Conservation (phyloP, 2,113 vertebrate genomes). For the Sigmodon hispidus region DNA sequence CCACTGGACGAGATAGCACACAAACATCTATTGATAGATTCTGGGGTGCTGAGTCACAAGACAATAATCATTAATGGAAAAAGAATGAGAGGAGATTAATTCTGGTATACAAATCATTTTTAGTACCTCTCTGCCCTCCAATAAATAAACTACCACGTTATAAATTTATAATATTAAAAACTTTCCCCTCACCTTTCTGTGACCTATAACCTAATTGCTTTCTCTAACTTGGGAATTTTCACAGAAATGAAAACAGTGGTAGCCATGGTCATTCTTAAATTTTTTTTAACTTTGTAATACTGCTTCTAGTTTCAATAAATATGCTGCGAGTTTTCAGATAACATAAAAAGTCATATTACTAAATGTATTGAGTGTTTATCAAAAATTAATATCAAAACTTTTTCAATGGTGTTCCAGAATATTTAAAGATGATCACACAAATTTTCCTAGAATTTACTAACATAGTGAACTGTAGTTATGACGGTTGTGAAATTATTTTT, state of each 20-base stretch:
- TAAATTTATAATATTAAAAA: background rate
- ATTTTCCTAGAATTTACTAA: background rate
- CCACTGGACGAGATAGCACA: background rate
- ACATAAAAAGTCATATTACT: background rate
- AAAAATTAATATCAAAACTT: background rate
- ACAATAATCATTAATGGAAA: background rate
- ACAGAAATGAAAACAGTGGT: background rate
- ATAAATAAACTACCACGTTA: background rate
- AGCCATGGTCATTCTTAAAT: background rate
- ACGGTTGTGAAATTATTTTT: background rate
- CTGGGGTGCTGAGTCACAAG: background rate
- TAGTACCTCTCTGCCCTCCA: background rate
- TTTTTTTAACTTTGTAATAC: background rate
- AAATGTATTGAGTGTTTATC: conserved; percentile 1
- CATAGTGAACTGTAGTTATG: background rate
- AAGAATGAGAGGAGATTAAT: background rate
- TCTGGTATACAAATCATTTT: background rate
- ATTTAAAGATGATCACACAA: background rate
- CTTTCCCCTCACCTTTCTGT: background rate
- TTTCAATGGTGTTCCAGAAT: background rate
- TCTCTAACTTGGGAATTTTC: background rate
- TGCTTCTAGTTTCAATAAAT: background rate
- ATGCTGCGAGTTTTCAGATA: background rate
- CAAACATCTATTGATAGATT: background rate
- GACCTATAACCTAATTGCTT: background rate